Percentiles rank a stretch among this genome's conserved stretches.
These are phyloP conservation scores for Anguilla obscura DNA, from an alignment of 2,797 vertebrate species.

Conservation along the genomic window DNA sequence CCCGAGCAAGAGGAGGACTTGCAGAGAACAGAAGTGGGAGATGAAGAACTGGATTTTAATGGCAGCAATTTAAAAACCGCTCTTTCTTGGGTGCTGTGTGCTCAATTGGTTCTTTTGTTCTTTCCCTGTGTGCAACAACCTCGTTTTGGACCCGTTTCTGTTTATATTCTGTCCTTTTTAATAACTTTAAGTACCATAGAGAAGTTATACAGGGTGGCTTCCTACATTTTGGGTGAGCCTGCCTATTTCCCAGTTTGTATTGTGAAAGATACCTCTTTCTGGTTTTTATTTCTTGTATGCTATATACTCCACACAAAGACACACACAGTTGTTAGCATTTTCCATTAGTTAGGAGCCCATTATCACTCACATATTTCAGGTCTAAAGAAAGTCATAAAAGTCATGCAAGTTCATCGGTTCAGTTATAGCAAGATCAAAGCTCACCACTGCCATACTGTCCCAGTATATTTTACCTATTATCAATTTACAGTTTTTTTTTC, in stretches of 20 bases:
- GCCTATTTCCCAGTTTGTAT: background rate
- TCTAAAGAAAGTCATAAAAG: too few relatives aligned
- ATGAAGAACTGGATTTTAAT: background rate
- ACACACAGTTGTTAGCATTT: too few relatives aligned
- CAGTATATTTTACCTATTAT: too few relatives aligned
- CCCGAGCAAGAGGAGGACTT: background rate
- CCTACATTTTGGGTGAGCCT: background rate
- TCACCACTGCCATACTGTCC: too few relatives aligned
- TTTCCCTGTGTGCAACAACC: background rate
- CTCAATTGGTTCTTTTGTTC: background rate
- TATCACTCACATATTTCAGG: too few relatives aligned
- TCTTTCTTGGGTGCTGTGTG: background rate
- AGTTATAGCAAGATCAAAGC: too few relatives aligned
- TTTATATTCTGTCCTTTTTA: background rate
- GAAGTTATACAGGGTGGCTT: background rate
- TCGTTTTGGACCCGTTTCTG: background rate
- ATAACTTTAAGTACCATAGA: background rate
- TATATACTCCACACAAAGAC: too few relatives aligned
- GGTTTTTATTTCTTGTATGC: background rate
- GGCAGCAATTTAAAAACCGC: background rate
- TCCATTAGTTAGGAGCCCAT: too few relatives aligned
- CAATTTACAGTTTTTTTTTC: too few relatives aligned
- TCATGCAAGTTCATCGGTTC: too few relatives aligned
- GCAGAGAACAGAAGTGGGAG: background rate
- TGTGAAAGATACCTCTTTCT: background rate